Evolutionary conservation across 1,140 invertebrate genomes (phyloP).

Genomic region (Drosophila rhopaloa): DNA sequence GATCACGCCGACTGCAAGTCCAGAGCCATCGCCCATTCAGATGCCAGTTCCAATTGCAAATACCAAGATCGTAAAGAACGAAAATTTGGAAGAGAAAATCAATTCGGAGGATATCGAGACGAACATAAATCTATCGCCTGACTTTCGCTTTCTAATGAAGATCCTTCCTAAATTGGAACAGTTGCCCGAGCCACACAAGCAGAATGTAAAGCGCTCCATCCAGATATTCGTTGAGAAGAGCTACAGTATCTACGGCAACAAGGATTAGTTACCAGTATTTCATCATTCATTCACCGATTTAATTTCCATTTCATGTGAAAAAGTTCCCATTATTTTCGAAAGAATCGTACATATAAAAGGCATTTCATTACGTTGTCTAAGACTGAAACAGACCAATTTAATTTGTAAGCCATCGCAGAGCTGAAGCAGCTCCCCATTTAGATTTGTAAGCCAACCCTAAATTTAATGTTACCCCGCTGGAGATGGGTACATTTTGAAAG

Average conservation of each 20-base stretch:
- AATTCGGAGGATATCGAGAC: conserved; percentile 54
- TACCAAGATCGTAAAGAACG: conserved; percentile 15
- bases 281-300: background rate
- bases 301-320: conserved; percentile 10
- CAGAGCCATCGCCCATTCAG: background rate
- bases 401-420: conserved; percentile 27
- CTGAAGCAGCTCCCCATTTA: conserved; percentile 26
- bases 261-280: conserved; percentile 44
- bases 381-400: conserved; percentile 66
- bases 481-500: conserved; percentile 21
- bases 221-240: conserved; percentile 79
- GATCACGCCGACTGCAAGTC: conserved; percentile 18
- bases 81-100: conserved; percentile 10
- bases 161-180: conserved; percentile 77
- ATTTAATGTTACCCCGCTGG: conserved; percentile 36
- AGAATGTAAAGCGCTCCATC: conserved; percentile 76
- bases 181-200: conserved; percentile 77
- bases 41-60: conserved; percentile 22
- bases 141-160: conserved; percentile 82
- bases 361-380: conserved; percentile 58
- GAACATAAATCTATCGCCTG: conserved; percentile 76
- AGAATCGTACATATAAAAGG: conserved; percentile 13
- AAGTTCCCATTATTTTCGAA: conserved; percentile 12
- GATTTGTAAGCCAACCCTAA: conserved; percentile 13
- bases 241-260: conserved; percentile 69